phyloP scores from a whole-genome alignment of 2,113 vertebrate genomes.

The Pao palembangensis region DNA sequence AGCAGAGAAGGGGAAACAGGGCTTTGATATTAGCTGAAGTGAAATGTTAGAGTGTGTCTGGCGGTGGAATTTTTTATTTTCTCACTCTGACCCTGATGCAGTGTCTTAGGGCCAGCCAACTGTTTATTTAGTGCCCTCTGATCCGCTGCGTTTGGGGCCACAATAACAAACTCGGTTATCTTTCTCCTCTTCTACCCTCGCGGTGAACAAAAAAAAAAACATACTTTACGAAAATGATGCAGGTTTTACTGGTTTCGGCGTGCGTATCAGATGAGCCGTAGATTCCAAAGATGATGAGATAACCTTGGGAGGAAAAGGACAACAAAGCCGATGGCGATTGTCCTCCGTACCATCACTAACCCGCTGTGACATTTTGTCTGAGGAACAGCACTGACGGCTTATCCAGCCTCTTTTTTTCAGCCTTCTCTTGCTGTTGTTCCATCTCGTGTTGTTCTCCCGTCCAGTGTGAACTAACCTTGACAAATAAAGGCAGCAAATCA shows the following conservation, averaged over 20 bases:
- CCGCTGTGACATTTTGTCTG: conserved; percentile 66
- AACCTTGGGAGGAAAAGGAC: conserved; percentile 70
- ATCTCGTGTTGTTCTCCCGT: conserved; percentile 33
- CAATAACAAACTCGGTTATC: conserved; percentile 28
- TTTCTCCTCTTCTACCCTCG: conserved; percentile 5
- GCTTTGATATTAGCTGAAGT: conserved; percentile 61
- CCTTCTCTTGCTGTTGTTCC: conserved; percentile 27
- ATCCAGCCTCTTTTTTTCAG: conserved; percentile 59
- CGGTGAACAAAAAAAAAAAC: conserved; percentile 11
- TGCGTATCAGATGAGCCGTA: conserved; percentile 3
- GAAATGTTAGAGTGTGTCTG: conserved; percentile 49
- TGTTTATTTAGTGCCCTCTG: conserved; percentile 43
- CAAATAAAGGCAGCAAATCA: conserved; percentile 63
- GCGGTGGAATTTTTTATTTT: conserved; percentile 37
- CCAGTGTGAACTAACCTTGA: conserved; percentile 43
- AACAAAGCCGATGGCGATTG: conserved; percentile 54
- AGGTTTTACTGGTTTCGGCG: conserved; percentile 28
- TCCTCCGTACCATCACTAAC: conserved; percentile 63
- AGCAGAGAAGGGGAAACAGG: conserved; percentile 44
- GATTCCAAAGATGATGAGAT: conserved; percentile 57
- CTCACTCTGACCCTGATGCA: conserved; percentile 50
- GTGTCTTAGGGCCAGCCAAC: conserved; percentile 42
- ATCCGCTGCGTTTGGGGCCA: conserved; percentile 21
- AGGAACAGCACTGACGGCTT: conserved; percentile 46
- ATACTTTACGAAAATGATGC: conserved; percentile 14